These are phyloP conservation scores for Bombus vancouverensis DNA, from an alignment of 1,140 invertebrate species.

Conservation along the genomic window DNA sequence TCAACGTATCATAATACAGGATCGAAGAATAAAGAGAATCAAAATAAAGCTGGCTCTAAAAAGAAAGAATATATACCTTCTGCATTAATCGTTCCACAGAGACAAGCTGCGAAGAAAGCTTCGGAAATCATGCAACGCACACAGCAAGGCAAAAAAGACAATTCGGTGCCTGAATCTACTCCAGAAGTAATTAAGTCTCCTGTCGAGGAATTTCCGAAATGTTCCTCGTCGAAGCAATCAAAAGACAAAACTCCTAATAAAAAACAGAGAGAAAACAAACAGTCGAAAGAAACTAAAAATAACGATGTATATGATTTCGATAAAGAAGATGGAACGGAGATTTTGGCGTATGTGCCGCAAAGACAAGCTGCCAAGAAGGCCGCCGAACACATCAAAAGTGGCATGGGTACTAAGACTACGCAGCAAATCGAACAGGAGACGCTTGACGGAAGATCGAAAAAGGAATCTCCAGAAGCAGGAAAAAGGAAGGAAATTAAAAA, in stretches of 20 bases:
- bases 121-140: constrained; percentile 90
- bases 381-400: constrained; percentile 93
- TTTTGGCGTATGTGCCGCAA: constrained; percentile 93
- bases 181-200: constrained; percentile 72
- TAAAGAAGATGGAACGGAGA: constrained; percentile 86
- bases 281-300: constrained; percentile 76
- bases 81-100: constrained; percentile 93
- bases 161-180: constrained; percentile 50
- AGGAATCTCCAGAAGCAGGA: constrained; percentile 67
- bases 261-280: constrained; percentile 73
- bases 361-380: constrained; percentile 95
- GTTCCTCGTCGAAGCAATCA: constrained; percentile 70
- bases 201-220: constrained; percentile 67
- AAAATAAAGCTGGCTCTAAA: constrained; percentile 84
- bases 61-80: constrained; percentile 87
- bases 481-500: constrained; percentile 78
- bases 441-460: constrained; percentile 76
- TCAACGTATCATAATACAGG: constrained; percentile 67
- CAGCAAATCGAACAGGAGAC: constrained; percentile 66
- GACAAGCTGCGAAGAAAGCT: constrained; percentile 95
- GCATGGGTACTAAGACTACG: constrained; percentile 85
- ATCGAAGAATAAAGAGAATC: constrained; percentile 80
- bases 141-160: constrained; percentile 75
- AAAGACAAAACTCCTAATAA: constrained; percentile 78
- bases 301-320: constrained; percentile 86